Conservation (phyloP, 2,888 invertebrate species). For the Cacoxenus indagator region DNA sequence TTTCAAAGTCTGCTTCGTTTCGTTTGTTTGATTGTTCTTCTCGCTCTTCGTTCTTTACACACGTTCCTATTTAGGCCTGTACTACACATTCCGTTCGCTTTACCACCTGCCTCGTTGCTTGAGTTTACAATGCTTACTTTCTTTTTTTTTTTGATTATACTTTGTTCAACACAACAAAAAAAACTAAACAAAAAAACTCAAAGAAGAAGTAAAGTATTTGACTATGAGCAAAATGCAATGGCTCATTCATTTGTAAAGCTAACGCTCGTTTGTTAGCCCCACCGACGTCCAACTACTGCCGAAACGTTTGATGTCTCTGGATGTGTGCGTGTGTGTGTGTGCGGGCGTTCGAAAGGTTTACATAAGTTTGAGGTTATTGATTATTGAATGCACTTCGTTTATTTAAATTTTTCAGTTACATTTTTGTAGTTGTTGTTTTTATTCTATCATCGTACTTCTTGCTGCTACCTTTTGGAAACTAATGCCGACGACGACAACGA, state of each 20-base stretch:
- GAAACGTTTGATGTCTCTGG: too few species aligned
- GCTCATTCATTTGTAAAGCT: not conserved
- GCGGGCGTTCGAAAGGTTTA: not conserved
- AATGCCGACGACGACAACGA: too few species aligned
- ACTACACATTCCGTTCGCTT: not conserved
- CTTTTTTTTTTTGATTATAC: not conserved
- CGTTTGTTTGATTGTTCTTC: not conserved
- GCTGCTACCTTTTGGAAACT: too few species aligned
- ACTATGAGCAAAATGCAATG: not conserved
- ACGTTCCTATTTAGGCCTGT: too few species aligned
- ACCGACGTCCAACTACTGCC: not conserved
- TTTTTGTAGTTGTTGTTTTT: not conserved
- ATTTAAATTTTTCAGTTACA: constrained; percentile 50
- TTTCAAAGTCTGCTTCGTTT: not conserved
- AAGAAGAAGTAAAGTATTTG: too few species aligned
- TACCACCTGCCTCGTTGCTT: too few species aligned
- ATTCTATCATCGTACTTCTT: too few species aligned
- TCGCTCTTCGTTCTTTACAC: not conserved
- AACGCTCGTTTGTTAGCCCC: not conserved
- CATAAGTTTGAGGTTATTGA: constrained; percentile 40
- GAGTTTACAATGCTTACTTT: too few species aligned
- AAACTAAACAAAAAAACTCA: too few species aligned
- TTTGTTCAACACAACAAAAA: too few species aligned
- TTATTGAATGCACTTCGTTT: constrained; percentile 51
- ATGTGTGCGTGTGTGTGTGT: too few species aligned